Base-by-base conservation (phyloP, 1,140 invertebrate genomes). In the Thaumatotibia leucotreta region DNA sequence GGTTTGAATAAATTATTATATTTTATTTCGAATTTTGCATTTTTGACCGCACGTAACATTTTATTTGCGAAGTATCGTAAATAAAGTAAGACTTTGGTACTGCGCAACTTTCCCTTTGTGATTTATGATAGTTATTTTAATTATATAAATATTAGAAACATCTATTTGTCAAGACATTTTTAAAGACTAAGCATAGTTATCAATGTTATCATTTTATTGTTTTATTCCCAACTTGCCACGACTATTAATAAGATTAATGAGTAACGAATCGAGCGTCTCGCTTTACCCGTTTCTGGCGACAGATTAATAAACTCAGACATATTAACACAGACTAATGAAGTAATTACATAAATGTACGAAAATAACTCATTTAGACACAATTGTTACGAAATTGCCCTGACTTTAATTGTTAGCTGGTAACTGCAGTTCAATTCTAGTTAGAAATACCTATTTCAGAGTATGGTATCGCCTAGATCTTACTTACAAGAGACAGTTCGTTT, bases 261-360 rank as follows among this genome's bases (percentile, higher is more conserved):
- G 14, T 20, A 45, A n/a, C n/a, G n/a, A n/a, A 39, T 39, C 35
- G 14, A 39, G 20, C 20, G 39, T 45, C 23, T 52, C 5, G 17
- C 8, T 52, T 5, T 29, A 58, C 52, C n/a, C 52, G 52, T 58
- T 31, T 27, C n/a, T 58, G 52, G 52, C 52, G 52, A 58, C 52
- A 58, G 27, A 14, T 58, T 58, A n/a, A n/a, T n/a, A 45, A 45
- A 9, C 11, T 54, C 23, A 58, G 52, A 58, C 52, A 58, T 52
- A 52, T 58, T 58, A 58, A 31, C 39, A 20, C 17, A 45, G 39
- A 45, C 39, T 45, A 17, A n/a, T n/a, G n/a, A n/a, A n/a, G n/a
- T n/a, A n/a, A 45, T 45, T 45, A 45, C 39, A 45, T 0, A 45
- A 45, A 45, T 45, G 17, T 17, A 20, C 39, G 39, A 45, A 45